Evolutionary conservation across 2,113 vertebrate genomes (phyloP), one percentile per base, ranked within the genome.

Genomic region (Sorex fumeus): DNA sequence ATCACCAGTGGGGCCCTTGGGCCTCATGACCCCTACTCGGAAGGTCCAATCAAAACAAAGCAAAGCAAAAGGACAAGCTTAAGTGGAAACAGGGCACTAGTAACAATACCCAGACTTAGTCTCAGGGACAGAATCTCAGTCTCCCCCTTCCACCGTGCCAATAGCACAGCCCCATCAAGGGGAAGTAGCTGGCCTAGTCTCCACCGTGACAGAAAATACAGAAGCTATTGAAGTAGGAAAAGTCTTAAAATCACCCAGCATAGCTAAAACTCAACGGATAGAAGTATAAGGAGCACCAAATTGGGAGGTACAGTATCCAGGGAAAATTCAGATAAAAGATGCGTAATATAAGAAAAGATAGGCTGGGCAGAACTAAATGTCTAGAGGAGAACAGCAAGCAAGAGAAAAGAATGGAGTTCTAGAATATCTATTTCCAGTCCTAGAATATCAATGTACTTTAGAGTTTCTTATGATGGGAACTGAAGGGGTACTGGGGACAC

Each of bases 231-330:
- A 18, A 57, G 27, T 10, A 93, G 57, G n/a, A 93, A 93, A 85
- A 72, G 19, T 45, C 30, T 50, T 50, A 94, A 91, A 81, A 81
- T 36, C 43, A 32, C 25, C 16, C n/a, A 32, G 21, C 2, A 64
- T 7, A 45, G 25, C 34, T 50, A 77, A 76, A 27, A 40, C 76
- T 45, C 34, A 86, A 79, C 15, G 3, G 19, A 47, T 66, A 64
- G 23, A 91, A 91, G 40, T 34, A 34, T 30, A 77, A 78, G 77
- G 2, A 90, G 21, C 40, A 90, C 21, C 36, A 70, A 36, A 50
- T 62, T 57, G 53, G 7, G 30, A 1, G 23, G 32, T 45, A 60
- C 78, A 62, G 1, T 60, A 25, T 32, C 53, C 62, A 64, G 50
- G 40, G 36, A 30, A 45, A 64, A 7, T 71, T 91, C 43, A 87